Conservation (phyloP, 2,888 invertebrate species). For the Altica lythri region DNA sequence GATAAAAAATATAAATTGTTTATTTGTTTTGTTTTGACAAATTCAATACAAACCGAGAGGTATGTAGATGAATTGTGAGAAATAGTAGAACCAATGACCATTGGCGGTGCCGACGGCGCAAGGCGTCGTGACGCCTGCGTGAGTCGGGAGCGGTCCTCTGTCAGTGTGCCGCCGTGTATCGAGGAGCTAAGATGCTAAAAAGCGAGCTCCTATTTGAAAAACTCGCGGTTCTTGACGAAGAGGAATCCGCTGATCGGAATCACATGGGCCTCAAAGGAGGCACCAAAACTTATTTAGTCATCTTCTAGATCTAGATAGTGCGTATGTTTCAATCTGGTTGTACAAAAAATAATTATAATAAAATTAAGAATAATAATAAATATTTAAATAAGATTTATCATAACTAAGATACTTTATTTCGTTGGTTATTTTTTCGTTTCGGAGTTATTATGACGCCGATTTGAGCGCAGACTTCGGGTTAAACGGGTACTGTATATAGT, state of each 20-base stretch:
- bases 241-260: constrained; percentile 44
- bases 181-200: constrained; percentile 56
- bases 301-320: constrained; percentile 32
- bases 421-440: constrained; percentile 15
- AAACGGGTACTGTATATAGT: constrained; percentile 58
- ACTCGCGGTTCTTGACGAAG: constrained; percentile 53
- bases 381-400: too few relatives aligned
- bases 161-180: constrained; percentile 58
- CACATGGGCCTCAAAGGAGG: constrained; percentile 46
- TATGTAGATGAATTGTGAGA: constrained; percentile 8
- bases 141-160: constrained; percentile 51
- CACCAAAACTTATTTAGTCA: constrained; percentile 27
- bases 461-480: constrained; percentile 48
- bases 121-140: constrained; percentile 52
- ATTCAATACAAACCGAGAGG: too few relatives aligned
- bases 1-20: too few relatives aligned
- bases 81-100: constrained; percentile 14
- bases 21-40: too few relatives aligned
- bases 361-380: constrained; percentile 11
- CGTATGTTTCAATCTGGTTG: constrained; percentile 21
- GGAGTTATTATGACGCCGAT: constrained; percentile 23
- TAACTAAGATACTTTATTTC: too few relatives aligned
- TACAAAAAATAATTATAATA: constrained; percentile 15
- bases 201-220: constrained; percentile 52
- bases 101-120: constrained; percentile 19